Evolutionary conservation across 2,888 invertebrate species (phyloP).

Genomic region (Ormia ochracea): DNA sequence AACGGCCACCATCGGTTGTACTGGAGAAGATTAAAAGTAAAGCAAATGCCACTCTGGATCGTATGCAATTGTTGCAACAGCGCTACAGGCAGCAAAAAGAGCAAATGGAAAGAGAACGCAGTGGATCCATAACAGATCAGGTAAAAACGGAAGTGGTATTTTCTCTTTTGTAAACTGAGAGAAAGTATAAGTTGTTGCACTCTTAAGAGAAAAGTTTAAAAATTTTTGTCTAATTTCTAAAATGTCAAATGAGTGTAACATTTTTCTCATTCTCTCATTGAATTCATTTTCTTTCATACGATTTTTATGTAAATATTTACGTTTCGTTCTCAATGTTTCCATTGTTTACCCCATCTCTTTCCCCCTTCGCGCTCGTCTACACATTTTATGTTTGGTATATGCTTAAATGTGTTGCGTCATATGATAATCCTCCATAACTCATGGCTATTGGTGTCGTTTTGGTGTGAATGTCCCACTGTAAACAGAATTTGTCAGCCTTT

Average conservation of each 20-base stretch:
- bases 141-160: slow-evolving; percentile 41
- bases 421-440: slow-evolving; percentile 37
- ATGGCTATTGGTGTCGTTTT: slow-evolving; percentile 45
- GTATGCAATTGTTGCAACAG: slow-evolving; percentile 78
- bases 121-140: slow-evolving; percentile 69
- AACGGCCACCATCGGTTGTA: slow-evolving; percentile 75
- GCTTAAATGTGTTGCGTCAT: slow-evolving; percentile 17
- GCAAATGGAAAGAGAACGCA: slow-evolving; percentile 74
- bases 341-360: slow-evolving; percentile 17
- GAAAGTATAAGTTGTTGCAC: slow-evolving; percentile 6
- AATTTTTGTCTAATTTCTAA: neutral
- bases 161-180: neutral
- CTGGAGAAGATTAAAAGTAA: slow-evolving; percentile 77
- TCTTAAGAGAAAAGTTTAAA: neutral
- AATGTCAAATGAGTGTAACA: neutral
- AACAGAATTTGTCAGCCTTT: slow-evolving; percentile 68
- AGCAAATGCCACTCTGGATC: slow-evolving; percentile 76
- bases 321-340: slow-evolving; percentile 41
- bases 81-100: slow-evolving; percentile 80
- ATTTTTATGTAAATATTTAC: slow-evolving; percentile 26
- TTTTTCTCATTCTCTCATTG: neutral
- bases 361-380: neutral
- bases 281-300: slow-evolving; percentile 33
- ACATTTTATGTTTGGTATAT: neutral
- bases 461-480: slow-evolving; percentile 59